Base-by-base conservation (phyloP, 2,113 vertebrate species). In the Lota lota region DNA sequence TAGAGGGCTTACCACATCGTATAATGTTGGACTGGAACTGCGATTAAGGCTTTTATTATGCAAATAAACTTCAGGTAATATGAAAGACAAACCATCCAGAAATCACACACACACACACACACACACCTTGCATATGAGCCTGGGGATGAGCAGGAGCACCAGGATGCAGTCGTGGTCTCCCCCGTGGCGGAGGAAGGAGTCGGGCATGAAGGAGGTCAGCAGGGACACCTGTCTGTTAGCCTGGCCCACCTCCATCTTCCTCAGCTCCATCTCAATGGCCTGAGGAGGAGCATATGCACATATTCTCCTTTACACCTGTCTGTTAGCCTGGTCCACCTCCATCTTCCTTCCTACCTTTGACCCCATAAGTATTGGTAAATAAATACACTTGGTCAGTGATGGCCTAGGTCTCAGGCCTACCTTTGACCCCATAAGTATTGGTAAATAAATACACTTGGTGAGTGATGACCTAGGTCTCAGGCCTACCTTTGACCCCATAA, bases 221-320 rank as follows among this genome's bases (percentile, higher is more conserved):
- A 99, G 92, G 54, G 95, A 92, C 66, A 97, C 96, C 70, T 99
- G 96, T 10, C 95, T 88, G 66, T 96, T 98, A 6, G 95, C 93
- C 89, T 99, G 97, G 61, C 89, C 89, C 76, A 98, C 97, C 63
- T 99, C 97, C 96, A 98, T 97, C 88, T 98, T 96, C 74, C 97
- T 91, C 85, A 99, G 85, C 85, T 99, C 97, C 97, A 98, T 99
- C 88, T 99, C 97, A 24, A 99, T 98, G 33, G 97, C 97, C 97
- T 99, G 81, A 8, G 47, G 22, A 73, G 40, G 77, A 17, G 40
- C 10, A 47, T 5, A 6, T 0, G 2, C 2, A 33, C 28, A 33
- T 33, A 33, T 33, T 33, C 28, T 33, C 28, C 28, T 33, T 33
- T 33, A 92, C 66, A 97, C 96, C 70, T 98, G 96, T 10, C 95